phyloP scores from a whole-genome alignment of 1,140 invertebrate species.

The Bacillus rossius region DNA sequence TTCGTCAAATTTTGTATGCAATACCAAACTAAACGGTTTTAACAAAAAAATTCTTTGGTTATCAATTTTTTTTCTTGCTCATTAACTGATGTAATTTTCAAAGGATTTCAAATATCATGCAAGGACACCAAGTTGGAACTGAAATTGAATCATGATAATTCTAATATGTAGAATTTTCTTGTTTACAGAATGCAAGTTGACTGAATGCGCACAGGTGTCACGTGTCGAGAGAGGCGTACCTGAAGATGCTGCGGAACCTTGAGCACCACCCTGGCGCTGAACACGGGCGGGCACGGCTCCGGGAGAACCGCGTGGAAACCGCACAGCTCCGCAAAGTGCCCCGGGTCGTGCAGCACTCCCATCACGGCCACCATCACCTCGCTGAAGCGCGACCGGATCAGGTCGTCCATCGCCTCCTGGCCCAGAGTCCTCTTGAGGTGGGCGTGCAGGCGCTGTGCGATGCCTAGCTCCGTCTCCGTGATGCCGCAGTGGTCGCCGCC shows the following conservation, averaged over 20 bases:
- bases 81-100: too few relatives aligned
- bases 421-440: slow-evolving; percentile 24
- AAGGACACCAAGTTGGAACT: too few relatives aligned
- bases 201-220: too few relatives aligned
- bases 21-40: too few relatives aligned
- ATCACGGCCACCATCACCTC: slow-evolving; percentile 33
- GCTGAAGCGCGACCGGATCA: slow-evolving; percentile 31
- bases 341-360: slow-evolving; percentile 34
- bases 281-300: slow-evolving; percentile 28
- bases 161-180: too few relatives aligned
- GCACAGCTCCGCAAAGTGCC: slow-evolving; percentile 32
- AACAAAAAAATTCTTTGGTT: too few relatives aligned
- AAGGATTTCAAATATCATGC: too few relatives aligned
- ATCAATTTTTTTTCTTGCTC: too few relatives aligned
- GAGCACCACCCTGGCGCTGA: slow-evolving; percentile 4
- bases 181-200: too few relatives aligned
- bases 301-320: slow-evolving; percentile 17
- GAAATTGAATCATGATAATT: too few relatives aligned
- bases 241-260: not conserved
- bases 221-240: too few relatives aligned
- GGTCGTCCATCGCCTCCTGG: slow-evolving; percentile 20
- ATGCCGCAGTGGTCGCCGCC: not conserved
- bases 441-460: slow-evolving; percentile 12
- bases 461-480: not conserved
- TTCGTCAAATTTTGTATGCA: too few relatives aligned